Evolutionary conservation across 2,797 vertebrate genomes (phyloP).

Genomic region (Channa striata): DNA sequence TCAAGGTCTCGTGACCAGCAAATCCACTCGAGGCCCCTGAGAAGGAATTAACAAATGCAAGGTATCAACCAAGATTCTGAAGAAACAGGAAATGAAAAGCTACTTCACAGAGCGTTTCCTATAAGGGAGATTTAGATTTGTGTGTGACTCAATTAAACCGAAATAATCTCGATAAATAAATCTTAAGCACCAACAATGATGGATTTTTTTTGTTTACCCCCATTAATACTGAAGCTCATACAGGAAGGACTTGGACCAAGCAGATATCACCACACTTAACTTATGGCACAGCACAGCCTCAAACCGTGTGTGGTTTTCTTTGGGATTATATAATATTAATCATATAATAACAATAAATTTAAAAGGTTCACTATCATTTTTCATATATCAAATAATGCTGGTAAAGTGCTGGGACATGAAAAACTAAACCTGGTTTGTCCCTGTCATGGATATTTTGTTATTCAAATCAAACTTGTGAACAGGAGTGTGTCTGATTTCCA

Average conservation of each 20-base stretch:
- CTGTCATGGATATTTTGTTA: not conserved
- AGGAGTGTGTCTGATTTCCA: not conserved
- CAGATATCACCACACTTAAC: too few relatives aligned
- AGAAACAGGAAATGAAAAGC: conserved; percentile 22
- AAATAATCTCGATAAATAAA: conserved; percentile 7
- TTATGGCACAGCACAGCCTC: not conserved
- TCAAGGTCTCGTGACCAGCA: conserved; percentile 59
- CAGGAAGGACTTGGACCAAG: not conserved
- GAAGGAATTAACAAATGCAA: conserved; percentile 23
- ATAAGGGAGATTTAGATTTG: not conserved
- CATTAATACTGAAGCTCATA: not conserved
- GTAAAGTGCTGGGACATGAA: not conserved
- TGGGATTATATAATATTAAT: not conserved
- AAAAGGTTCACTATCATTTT: not conserved
- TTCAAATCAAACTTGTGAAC: not conserved
- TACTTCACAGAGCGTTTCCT: not conserved
- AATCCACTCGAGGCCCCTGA: conserved; percentile 43
- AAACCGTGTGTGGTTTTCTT: not conserved
- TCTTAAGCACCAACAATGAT: conserved; percentile 2
- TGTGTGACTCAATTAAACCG: not conserved
- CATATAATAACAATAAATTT: not conserved
- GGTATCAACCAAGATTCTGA: not conserved
- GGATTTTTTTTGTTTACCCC: not conserved
- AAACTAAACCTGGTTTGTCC: not conserved
- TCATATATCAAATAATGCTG: too few relatives aligned